Base-by-base conservation (phyloP, 2,888 invertebrate species). In the Hemithea aestivaria region DNA sequence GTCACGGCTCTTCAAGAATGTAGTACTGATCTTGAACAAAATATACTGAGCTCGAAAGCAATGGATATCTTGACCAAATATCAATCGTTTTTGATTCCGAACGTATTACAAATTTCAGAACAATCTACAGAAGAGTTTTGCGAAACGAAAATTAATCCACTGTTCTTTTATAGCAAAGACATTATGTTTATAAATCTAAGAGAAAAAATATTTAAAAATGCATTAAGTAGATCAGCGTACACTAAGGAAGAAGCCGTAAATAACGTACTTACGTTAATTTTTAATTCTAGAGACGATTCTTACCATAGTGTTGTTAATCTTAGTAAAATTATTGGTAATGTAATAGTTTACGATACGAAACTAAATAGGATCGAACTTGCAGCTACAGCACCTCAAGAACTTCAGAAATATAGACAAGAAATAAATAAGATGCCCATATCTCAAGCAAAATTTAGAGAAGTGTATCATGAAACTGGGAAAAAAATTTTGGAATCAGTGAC, bases 401-500 rank as follows among this genome's bases (percentile, higher is more conserved):
- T 30, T 1, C 21, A 30, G 21, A 11, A 11, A 22, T 30, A 22
- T n/a, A 30, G 22, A 22, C 2, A 30, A 10, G 7, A 10, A 7
- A n/a, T 30, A 1, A 30, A 21, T n/a, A 30, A 22, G 1, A 10
- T 30, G 10, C 0, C 11, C 10, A 22, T 30, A 22, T 22, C 21
- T 7, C 29, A 7, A 11, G 10, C 29, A 22, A n/a, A 10, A 22
- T 10, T 22, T 10, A 10, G 11, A 11, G 29, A 30, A 22, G 29
- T 21, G 4, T 30, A 21, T 6, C 10, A 30, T 22, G 11, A 22
- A 30, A 21, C 21, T 10, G 22, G 29, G 0, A 11, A 30, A 20
- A 21, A 1, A 27, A 41, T 1, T 35, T 6, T 39, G 36, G 27
- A 43, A 31, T 31, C 42, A 20, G 65, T 44, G 37, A 55, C 36